Conservation (phyloP, 2,797 vertebrate genomes). For the Enteromius trimaculatus region DNA sequence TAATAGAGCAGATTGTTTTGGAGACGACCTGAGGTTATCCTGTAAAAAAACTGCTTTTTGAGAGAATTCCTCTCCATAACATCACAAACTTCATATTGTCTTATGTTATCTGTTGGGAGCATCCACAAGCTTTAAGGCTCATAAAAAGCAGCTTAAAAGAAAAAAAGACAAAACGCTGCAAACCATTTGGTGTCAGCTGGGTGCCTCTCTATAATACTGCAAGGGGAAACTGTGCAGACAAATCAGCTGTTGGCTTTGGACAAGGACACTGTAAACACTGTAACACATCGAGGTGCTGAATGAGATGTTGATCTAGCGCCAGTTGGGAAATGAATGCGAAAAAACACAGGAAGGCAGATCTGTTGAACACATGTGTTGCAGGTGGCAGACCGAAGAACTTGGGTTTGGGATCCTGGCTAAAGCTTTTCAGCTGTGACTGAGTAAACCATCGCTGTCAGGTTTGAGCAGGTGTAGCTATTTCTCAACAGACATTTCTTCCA, state of each 20-base stretch:
- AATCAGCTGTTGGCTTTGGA: slow-evolving; percentile 66
- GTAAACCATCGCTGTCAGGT: slow-evolving; percentile 49
- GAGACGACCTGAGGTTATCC: slow-evolving; percentile 62
- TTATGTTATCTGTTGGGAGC: slow-evolving; percentile 63
- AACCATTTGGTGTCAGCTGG: slow-evolving; percentile 41
- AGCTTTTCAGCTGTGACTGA: slow-evolving; percentile 56
- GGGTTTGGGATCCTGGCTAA: slow-evolving; percentile 53
- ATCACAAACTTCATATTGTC: slow-evolving; percentile 67
- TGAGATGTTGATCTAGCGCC: slow-evolving; percentile 62
- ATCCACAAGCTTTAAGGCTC: slow-evolving; percentile 53
- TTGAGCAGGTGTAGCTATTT: slow-evolving; percentile 38
- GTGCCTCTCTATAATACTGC: slow-evolving; percentile 56
- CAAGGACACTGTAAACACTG: slow-evolving; percentile 63
- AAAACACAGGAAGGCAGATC: slow-evolving; percentile 52
- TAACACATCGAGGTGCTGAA: slow-evolving; percentile 67
- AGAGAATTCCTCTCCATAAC: slow-evolving; percentile 58
- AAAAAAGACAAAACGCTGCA: slow-evolving; percentile 53
- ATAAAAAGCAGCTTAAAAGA: slow-evolving; percentile 47
- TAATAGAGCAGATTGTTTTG: slow-evolving; percentile 64
- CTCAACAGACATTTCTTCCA: slow-evolving; percentile 16
- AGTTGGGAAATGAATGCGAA: slow-evolving; percentile 64
- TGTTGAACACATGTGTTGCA: slow-evolving; percentile 52
- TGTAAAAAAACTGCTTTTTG: slow-evolving; percentile 72
- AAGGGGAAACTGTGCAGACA: slow-evolving; percentile 56
- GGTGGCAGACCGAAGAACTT: slow-evolving; percentile 46